Conservation (phyloP, 2,888 invertebrate species). For the Brachyptera putata region DNA sequence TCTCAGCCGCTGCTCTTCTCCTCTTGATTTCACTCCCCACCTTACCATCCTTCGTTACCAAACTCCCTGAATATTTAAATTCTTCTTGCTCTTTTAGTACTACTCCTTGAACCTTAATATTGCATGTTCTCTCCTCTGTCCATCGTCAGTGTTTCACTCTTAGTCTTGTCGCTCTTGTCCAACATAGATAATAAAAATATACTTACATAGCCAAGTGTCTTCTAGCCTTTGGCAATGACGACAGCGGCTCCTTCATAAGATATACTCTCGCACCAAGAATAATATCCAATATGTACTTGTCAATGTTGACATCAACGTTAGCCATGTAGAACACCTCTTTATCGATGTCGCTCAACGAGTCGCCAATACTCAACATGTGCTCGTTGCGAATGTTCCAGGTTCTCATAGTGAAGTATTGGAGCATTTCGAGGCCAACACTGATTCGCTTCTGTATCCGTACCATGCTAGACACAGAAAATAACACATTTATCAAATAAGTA, state of each 20-base stretch:
- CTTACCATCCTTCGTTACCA: too few relatives aligned
- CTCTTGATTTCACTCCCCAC: too few relatives aligned
- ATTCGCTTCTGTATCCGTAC: conserved; percentile 71
- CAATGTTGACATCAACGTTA: conserved; percentile 53
- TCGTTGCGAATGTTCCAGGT: conserved; percentile 79
- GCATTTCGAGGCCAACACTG: conserved; percentile 68
- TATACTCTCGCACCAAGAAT: conserved; percentile 80
- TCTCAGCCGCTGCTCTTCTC: too few relatives aligned
- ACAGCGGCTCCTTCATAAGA: conserved; percentile 79
- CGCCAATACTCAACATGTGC: conserved; percentile 58
- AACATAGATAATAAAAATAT: too few relatives aligned
- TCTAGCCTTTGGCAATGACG: conserved; percentile 70
- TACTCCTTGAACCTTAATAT: too few relatives aligned
- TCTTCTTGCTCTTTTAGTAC: too few relatives aligned
- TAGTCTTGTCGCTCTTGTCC: too few relatives aligned
- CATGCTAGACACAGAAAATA: conserved; percentile 58
- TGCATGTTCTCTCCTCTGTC: too few relatives aligned
- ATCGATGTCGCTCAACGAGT: conserved; percentile 55
- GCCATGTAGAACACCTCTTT: conserved; percentile 54
- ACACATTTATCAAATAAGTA: too few relatives aligned
- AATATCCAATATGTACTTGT: conserved; percentile 71
- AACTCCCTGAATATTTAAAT: too few relatives aligned
- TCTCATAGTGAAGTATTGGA: conserved; percentile 87
- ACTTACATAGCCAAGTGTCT: conserved; percentile 72
- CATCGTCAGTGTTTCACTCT: too few relatives aligned